Percentiles rank a stretch among this genome's conserved stretches.
These are phyloP conservation scores for Neelides folsomi DNA, from an alignment of 2,888 invertebrate species.

Conservation along the genomic window DNA sequence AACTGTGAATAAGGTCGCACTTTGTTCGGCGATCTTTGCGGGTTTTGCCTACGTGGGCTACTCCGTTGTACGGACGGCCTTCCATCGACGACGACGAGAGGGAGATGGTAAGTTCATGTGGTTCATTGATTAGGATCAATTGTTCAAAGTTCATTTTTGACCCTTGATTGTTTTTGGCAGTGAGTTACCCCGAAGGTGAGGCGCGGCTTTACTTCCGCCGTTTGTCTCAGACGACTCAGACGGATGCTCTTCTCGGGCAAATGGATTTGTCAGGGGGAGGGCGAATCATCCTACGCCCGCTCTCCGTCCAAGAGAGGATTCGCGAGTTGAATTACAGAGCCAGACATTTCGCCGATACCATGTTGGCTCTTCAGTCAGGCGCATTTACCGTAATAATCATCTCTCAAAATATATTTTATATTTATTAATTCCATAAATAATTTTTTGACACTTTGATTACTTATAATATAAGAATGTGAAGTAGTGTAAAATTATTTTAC, in stretches of 20 bases:
- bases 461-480: no score
- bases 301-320: constrained; percentile 39
- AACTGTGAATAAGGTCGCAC: constrained; percentile 41
- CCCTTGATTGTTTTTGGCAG: constrained; percentile 8
- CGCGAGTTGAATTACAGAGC: constrained; percentile 41
- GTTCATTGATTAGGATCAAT: background rate
- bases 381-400: constrained; percentile 1
- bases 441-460: no score
- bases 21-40: constrained; percentile 42
- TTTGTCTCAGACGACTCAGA: constrained; percentile 41
- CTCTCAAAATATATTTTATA: no score
- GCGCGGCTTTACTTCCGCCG: constrained; percentile 39
- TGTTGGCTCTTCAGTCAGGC: constrained; percentile 38
- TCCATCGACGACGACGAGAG: constrained; percentile 37
- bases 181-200: constrained; percentile 36
- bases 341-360: constrained; percentile 41
- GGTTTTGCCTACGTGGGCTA: constrained; percentile 43
- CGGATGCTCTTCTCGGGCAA: constrained; percentile 40
- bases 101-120: constrained; percentile 37
- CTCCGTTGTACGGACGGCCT: constrained; percentile 39
- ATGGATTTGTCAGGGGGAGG: constrained; percentile 38
- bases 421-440: no score
- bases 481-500: no score
- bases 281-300: constrained; percentile 37
- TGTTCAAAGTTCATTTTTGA: background rate